Base-by-base conservation (phyloP, 2,888 invertebrate genomes). In the Dolichomitus sp. region DNA sequence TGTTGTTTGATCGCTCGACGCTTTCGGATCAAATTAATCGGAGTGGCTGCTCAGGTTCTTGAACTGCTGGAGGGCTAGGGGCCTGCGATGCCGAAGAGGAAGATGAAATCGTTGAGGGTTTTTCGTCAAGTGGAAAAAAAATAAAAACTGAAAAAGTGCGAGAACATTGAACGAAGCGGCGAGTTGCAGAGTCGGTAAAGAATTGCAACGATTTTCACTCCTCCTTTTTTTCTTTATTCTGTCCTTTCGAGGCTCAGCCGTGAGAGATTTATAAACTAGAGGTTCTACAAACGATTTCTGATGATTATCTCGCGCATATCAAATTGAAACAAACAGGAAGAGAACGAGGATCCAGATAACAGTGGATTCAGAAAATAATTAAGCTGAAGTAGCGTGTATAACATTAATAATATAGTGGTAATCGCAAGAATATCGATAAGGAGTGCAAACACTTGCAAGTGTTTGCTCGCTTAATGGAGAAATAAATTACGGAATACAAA, bases 1-100 rank as follows among this genome's bases (percentile, higher is more conserved):
- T 70, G 57, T 65, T 81, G 72, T 81, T 81, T 77, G 72, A 76
- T 69, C 69, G 61, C 19, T 14, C 63, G 19, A 54, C 63, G 76
- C 19, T 59, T 45, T 59, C 59, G 72, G 59, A 81, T 77, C 76
- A 72, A 81, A 77, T 81, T 81, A 81, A 81, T 76, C 70, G 70
- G 40, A 76, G 70, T 66, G 75, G 70, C 42, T 33, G 30, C 69
- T 75, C 80, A 40, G 70, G 63, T 40, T 4, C 27, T 5, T 0
- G 37, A 37, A 37, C 9, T 37, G 37, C 9, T n/a, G 40, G 61
- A 59, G 59, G 17, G 52, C 9, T n/a, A 12, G 23, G 52, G 50
- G 9, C 3, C 7, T 17, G 52, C 57, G 59, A 45, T 23, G 37
- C 19, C 23, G 37, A 14, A 52, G 33, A 57, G 27, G 57, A 57